Conservation (phyloP, 64 coral and sea anemone genomes). For the Pocillopora damicornis region DNA sequence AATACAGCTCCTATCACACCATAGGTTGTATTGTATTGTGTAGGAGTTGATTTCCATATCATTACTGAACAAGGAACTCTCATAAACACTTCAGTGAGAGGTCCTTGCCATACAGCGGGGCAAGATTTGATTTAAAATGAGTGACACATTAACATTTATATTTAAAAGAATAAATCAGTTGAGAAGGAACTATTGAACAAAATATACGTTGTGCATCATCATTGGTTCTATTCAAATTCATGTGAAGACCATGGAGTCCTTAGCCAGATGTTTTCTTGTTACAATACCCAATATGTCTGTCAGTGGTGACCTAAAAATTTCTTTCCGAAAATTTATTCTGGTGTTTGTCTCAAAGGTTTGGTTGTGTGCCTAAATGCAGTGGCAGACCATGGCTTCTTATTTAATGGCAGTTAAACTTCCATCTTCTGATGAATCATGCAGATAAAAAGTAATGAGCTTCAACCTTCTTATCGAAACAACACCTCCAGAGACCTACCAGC, state of each 20-base stretch:
- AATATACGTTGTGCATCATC: background rate
- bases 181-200: background rate
- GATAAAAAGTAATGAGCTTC: slow-evolving; percentile 37
- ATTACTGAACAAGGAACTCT: background rate
- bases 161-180: background rate
- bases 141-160: background rate
- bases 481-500: slow-evolving; percentile 3
- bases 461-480: slow-evolving; percentile 20
- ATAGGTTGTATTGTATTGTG: slow-evolving; percentile 14
- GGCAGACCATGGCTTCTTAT: slow-evolving; percentile 25
- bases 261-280: slow-evolving; percentile 17
- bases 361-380: background rate
- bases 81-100: background rate
- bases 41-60: background rate
- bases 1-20: background rate
- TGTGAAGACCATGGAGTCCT: background rate
- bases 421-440: slow-evolving; percentile 26
- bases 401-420: slow-evolving; percentile 38
- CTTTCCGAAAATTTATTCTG: background rate
- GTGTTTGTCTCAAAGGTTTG: slow-evolving; percentile 35
- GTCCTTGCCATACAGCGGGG: background rate
- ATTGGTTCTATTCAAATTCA: background rate
- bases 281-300: background rate
- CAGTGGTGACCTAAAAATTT: background rate
- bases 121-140: background rate